These are phyloP conservation scores for Tonatia bakeri DNA, from an alignment of 2,113 vertebrate genomes.

Conservation along the genomic window DNA sequence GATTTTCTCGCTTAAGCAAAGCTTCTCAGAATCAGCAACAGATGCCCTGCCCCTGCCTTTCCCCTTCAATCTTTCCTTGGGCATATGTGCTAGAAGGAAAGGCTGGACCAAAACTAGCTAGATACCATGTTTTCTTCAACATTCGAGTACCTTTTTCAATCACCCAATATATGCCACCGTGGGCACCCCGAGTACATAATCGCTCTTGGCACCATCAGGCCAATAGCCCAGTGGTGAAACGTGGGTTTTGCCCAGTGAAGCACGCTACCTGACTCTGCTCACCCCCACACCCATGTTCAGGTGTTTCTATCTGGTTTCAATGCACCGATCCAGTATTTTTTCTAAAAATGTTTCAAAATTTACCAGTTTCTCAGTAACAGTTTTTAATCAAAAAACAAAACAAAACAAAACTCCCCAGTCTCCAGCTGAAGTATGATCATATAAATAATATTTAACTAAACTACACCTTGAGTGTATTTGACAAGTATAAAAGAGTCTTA, in stretches of 20 bases:
- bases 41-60: accelerated
- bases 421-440: not conserved
- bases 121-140: not conserved
- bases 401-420: not conserved
- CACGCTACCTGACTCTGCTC: not conserved
- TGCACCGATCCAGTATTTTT: not conserved
- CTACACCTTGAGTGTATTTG: not conserved
- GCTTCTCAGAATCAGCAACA: not conserved
- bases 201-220: not conserved
- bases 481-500: not conserved
- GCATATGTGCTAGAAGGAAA: not conserved
- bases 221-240: not conserved
- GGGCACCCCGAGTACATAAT: not conserved
- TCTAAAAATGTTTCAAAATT: not conserved
- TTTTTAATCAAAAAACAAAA: constrained; percentile 33
- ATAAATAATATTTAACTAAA: not conserved
- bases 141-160: not conserved
- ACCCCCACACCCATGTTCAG: not conserved
- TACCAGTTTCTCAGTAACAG: not conserved
- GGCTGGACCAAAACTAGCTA: not conserved
- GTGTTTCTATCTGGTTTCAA: not conserved
- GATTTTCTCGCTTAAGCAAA: not conserved
- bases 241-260: not conserved
- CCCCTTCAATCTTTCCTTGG: not conserved
- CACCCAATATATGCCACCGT: not conserved